A percentile compares a stretch with the other conserved stretches of the same genome.
Evolutionary conservation across 2,888 invertebrate genomes (phyloP).

Genomic region (Prenolepis imparis): DNA sequence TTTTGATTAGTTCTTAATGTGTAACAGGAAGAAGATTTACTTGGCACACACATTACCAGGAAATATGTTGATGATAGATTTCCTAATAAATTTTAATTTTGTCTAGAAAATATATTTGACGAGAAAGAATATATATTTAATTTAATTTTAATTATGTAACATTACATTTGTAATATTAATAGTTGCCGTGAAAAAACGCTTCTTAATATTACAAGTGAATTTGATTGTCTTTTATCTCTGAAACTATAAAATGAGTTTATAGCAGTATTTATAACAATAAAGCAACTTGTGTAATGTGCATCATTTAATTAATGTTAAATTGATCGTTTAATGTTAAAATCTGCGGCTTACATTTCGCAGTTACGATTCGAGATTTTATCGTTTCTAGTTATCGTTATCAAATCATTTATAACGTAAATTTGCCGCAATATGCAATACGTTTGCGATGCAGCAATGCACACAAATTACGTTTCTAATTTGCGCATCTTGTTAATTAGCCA

Average conservation of each 20-base stretch:
- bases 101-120: background rate
- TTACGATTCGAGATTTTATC: background rate
- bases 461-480: slow-evolving; percentile 38
- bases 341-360: background rate
- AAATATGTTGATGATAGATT: background rate
- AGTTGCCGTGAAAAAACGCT: background rate
- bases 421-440: background rate
- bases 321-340: background rate
- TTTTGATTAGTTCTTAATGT: slow-evolving; percentile 8
- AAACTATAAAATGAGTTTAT: background rate
- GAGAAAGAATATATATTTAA: background rate
- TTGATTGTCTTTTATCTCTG: background rate
- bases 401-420: background rate
- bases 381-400: slow-evolving; percentile 10
- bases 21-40: slow-evolving; percentile 2
- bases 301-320: background rate
- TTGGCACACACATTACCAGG: background rate
- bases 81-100: background rate
- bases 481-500: slow-evolving; percentile 47
- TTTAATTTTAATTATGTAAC: background rate
- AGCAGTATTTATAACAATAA: background rate
- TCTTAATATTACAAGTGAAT: background rate
- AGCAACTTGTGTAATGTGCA: background rate
- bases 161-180: background rate
- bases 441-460: background rate